Base-by-base conservation (phyloP, 2,797 vertebrate species). In the Xenopus petersii region DNA sequence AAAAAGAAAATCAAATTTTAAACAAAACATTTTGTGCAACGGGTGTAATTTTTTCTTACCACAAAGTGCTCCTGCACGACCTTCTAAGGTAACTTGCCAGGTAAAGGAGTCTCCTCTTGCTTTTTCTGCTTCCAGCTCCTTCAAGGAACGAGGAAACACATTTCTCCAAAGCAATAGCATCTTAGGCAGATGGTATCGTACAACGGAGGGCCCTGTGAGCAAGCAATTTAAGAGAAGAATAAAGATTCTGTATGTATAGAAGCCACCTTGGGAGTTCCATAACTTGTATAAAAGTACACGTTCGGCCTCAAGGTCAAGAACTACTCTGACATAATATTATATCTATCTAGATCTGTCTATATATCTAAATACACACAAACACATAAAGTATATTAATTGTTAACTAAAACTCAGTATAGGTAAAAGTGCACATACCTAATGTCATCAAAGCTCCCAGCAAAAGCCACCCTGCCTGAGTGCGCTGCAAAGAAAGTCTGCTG, bases 71-170 rank as follows among this genome's bases (percentile, higher is more conserved):
- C 98, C 98, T 36, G 97, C 97, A 0, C 98, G 92, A 36, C 98
- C 98, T 89, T 99, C 98, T 87, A 99, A 83, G 0, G 96, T 99
- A 77, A 99, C 97, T 89, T 99, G 98, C 98, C 98, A 99, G 56
- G 95, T 98, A 84, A 99, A 99, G 62, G 95, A 91, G 90, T 99
- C 98, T 70, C 98, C 97, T 83, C 97, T 90, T 0, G 94, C 96
- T 81, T 99, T 99, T 86, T 99, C 98, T 1, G 97, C 97, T 82
- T 99, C 98, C 81, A 99, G 61, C 72, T 99, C 98, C 84, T 99
- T 99, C 85, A 97, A 88, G 33, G 98, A 99, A 77, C 98, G 97
- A 55, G 97, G 98, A 81, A 99, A 99, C 70, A 99, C 97, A 0
- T 99, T 99, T 83, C 97, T 88, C 98, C 98, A 99, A 0, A 99